Conservation (phyloP, 2,888 invertebrate genomes). For the Cremastinae sp. region DNA sequence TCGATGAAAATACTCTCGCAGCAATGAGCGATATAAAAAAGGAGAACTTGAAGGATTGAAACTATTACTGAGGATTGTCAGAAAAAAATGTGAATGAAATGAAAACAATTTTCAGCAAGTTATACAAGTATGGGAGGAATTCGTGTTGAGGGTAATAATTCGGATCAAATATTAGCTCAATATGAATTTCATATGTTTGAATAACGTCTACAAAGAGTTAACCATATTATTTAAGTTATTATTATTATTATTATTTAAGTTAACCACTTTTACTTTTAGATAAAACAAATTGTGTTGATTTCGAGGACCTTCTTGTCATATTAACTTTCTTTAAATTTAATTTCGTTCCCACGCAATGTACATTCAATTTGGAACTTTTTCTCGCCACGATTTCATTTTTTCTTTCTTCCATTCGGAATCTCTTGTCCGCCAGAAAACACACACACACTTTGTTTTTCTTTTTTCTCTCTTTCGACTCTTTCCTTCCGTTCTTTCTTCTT, state of each 20-base stretch:
- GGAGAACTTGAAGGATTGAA: too few species aligned
- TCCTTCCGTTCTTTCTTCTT: conserved; percentile 13
- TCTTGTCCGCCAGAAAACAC: conserved; percentile 26
- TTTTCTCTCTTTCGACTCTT: background rate
- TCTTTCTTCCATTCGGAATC: conserved; percentile 26
- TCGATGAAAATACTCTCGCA: background rate
- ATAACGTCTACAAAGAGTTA: too few species aligned
- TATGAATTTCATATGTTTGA: too few species aligned
- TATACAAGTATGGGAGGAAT: background rate
- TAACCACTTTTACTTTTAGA: too few species aligned
- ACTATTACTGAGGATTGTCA: background rate
- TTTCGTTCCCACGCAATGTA: conserved; percentile 1
- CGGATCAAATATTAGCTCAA: too few species aligned
- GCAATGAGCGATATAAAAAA: too few species aligned
- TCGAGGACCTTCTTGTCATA: too few species aligned
- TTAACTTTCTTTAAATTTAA: conserved; percentile 18
- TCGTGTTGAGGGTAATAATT: background rate
- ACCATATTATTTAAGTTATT: too few species aligned
- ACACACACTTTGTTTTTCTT: conserved; percentile 40
- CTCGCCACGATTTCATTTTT: conserved; percentile 21
- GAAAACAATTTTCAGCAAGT: background rate
- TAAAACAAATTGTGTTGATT: too few species aligned
- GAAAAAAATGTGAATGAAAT: background rate
- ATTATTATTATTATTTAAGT: too few species aligned
- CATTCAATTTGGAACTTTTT: conserved; percentile 20